phyloP scores from a whole-genome alignment of 2,113 vertebrate genomes.

The Panthera leo region DNA sequence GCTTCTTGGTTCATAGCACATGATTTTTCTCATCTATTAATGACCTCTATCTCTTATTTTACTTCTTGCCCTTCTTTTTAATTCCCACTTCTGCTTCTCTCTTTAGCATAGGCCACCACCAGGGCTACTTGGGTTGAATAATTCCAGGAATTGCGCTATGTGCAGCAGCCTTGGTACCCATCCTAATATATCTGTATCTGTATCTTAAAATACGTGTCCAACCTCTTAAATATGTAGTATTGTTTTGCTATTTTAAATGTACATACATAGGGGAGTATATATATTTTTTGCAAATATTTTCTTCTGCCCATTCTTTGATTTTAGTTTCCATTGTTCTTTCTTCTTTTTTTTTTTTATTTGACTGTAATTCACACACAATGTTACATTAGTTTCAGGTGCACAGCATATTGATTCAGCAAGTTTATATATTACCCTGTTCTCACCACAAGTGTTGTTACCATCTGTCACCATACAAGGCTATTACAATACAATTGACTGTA shows the following conservation, averaged over 20 bases:
- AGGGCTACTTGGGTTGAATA: not conserved
- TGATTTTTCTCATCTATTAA: not conserved
- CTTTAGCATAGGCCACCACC: not conserved
- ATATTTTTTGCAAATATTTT: not conserved
- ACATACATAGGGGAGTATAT: not conserved
- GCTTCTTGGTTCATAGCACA: not conserved
- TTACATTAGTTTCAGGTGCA: not conserved
- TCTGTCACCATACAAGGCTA: not conserved
- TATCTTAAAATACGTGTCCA: not conserved
- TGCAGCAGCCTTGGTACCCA: not conserved
- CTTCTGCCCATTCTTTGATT: not conserved
- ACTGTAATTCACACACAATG: not conserved
- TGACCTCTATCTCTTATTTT: not conserved
- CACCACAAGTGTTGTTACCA: not conserved
- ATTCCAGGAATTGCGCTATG: not conserved
- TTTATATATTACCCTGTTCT: not conserved
- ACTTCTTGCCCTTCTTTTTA: not conserved
- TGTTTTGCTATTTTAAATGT: not conserved
- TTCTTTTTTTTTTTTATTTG: not conserved
- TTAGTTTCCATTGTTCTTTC: not conserved
- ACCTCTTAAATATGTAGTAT: not conserved
- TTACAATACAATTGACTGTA: not conserved
- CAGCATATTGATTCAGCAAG: not conserved
- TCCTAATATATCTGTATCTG: not conserved
- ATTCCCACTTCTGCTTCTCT: not conserved